Evolutionary conservation across 1,140 invertebrate species (phyloP).

Genomic region (Drosophila sp.): DNA sequence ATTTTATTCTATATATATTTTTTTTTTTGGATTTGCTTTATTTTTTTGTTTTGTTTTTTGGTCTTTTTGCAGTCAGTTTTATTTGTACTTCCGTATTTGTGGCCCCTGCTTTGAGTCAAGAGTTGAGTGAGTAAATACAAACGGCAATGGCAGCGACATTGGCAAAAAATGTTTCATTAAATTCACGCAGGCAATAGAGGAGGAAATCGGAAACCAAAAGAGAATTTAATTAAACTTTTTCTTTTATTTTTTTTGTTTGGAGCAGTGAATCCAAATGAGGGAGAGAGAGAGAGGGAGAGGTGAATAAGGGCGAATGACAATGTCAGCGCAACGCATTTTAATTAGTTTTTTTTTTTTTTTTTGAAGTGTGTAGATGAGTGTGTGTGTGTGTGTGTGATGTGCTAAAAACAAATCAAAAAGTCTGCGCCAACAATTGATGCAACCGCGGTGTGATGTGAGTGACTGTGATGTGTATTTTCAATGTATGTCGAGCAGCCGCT

Average conservation of each 20-base stretch:
- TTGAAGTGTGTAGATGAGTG: constrained; percentile 30
- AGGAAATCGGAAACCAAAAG: constrained; percentile 68
- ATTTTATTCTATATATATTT: too few relatives aligned
- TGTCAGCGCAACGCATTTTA: constrained; percentile 78
- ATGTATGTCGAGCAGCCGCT: constrained; percentile 46
- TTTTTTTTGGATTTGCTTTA: constrained; percentile 5
- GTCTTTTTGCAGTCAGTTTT: constrained; percentile 34
- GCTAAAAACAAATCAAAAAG: constrained; percentile 66
- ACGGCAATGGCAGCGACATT: constrained; percentile 42
- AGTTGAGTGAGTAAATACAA: constrained; percentile 39
- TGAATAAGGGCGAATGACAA: constrained; percentile 22
- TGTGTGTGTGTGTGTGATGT: constrained; percentile 7
- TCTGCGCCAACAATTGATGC: constrained; percentile 65
- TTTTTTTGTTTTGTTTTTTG: constrained; percentile 41
- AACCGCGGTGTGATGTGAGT: constrained; percentile 17
- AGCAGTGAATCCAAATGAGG: neutral
- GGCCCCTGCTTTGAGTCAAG: constrained; percentile 30
- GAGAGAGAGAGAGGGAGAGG: too few relatives aligned
- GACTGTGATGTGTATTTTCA: constrained; percentile 25
- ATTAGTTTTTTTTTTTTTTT: constrained; percentile 65
- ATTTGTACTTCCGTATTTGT: constrained; percentile 22
- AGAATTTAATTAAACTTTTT: constrained; percentile 82
- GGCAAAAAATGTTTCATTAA: constrained; percentile 79
- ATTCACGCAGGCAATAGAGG: constrained; percentile 58
- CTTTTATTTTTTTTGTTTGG: constrained; percentile 31